Evolutionary conservation across 2,888 invertebrate species (phyloP).

Genomic region (Erebia epiphron): DNA sequence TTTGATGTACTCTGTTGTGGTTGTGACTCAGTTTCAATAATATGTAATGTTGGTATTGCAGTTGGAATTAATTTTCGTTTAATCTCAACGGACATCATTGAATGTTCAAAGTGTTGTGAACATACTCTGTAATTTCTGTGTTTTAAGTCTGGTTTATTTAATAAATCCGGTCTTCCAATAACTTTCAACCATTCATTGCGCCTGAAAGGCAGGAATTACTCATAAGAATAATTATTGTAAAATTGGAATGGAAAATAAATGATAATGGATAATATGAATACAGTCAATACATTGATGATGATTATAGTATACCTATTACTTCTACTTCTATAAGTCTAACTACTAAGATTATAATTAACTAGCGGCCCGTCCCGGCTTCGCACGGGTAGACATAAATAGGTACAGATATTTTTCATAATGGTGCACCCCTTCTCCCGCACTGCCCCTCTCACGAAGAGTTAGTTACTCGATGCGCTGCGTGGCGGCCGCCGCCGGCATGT

Average conservation of each 20-base stretch:
- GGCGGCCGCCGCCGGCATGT: no score
- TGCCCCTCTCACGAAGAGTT: no score
- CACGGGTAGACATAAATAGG: no score
- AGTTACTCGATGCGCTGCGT: no score
- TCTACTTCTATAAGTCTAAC: background rate
- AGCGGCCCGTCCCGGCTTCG: no score
- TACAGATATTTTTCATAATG: no score
- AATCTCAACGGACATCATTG: background rate
- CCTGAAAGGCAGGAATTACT: background rate
- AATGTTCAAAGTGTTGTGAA: background rate
- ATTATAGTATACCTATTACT: background rate
- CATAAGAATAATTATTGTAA: no score
- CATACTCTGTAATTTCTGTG: slow-evolving; percentile 4
- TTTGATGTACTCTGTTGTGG: background rate
- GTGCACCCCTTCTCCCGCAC: no score
- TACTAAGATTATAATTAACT: background rate
- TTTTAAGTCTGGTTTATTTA: background rate
- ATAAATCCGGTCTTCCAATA: background rate
- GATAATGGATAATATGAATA: background rate
- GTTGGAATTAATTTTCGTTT: slow-evolving; percentile 4
- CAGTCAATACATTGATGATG: background rate
- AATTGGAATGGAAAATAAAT: no score
- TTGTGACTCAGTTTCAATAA: background rate
- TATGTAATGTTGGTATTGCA: background rate
- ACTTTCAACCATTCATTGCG: background rate